phyloP scores from a whole-genome alignment of 2,113 vertebrate genomes.

The Martes martes region DNA sequence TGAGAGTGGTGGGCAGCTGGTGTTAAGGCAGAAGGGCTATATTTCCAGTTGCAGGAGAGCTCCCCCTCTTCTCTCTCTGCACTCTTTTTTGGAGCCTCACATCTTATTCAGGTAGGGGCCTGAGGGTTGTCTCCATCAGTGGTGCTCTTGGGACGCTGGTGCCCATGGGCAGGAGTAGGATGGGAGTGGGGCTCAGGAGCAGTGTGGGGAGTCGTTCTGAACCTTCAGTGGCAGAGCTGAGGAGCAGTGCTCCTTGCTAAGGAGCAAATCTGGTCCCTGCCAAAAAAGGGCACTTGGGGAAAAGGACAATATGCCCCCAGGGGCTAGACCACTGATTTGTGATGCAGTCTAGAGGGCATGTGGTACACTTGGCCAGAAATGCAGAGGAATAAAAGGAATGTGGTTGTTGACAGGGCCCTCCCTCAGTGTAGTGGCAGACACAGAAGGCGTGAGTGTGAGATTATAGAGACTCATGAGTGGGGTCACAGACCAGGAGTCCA shows the following conservation, averaged over 20 bases:
- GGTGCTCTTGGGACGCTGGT: background rate
- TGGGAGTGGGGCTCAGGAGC: background rate
- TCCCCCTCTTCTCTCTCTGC: background rate
- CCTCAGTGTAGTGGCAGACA: background rate
- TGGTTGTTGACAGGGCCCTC: background rate
- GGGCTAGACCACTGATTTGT: background rate
- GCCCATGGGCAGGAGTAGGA: too few relatives aligned
- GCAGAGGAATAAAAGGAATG: background rate
- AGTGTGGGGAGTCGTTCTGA: background rate
- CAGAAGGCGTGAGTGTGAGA: background rate
- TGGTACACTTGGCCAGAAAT: background rate
- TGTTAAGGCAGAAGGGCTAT: background rate
- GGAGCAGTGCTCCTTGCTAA: background rate
- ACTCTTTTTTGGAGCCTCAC: background rate
- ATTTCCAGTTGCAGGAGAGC: background rate
- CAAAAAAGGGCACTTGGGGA: background rate
- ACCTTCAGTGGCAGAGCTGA: background rate
- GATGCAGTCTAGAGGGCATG: background rate
- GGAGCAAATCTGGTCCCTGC: background rate
- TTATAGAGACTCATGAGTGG: background rate
- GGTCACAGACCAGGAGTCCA: background rate
- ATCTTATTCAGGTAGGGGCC: background rate
- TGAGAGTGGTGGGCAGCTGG: background rate
- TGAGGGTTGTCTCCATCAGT: background rate
- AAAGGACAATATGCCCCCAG: background rate